Percentiles rank a stretch among this genome's conserved stretches.
Evolutionary conservation across 2,113 vertebrate species (phyloP).

Genomic region (Andinoacara biseriatus): DNA sequence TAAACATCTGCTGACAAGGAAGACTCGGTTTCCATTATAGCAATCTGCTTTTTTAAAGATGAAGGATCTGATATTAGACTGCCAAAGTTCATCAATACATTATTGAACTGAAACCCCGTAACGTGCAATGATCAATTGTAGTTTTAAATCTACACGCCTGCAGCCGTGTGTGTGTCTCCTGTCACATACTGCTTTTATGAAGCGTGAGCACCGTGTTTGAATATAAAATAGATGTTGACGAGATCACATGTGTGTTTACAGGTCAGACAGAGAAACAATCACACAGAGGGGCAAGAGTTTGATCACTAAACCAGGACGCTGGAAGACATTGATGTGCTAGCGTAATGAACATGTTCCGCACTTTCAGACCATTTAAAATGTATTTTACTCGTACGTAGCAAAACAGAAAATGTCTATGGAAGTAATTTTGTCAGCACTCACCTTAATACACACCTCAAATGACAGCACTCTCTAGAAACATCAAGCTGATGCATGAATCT

Average conservation of each 20-base stretch:
- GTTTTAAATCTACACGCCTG: neutral
- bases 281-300: neutral
- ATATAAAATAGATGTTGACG: neutral
- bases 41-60: constrained; percentile 41
- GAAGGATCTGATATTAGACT: constrained; percentile 8
- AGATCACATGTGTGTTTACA: fast-evolving
- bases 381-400: neutral
- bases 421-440: neutral
- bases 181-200: neutral
- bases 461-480: neutral
- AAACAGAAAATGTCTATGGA: neutral
- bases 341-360: neutral
- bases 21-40: constrained; percentile 25
- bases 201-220: neutral
- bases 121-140: neutral
- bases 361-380: neutral
- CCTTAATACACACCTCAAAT: neutral
- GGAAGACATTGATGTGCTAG: neutral
- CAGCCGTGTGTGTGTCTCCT: neutral
- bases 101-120: neutral
- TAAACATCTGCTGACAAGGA: constrained; percentile 51
- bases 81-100: constrained; percentile 22
- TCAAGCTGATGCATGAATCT: neutral
- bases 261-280: neutral
- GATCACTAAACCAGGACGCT: neutral